Evolutionary conservation across 2,888 invertebrate species (phyloP).

Genomic region (Falcaria lacertinaria): DNA sequence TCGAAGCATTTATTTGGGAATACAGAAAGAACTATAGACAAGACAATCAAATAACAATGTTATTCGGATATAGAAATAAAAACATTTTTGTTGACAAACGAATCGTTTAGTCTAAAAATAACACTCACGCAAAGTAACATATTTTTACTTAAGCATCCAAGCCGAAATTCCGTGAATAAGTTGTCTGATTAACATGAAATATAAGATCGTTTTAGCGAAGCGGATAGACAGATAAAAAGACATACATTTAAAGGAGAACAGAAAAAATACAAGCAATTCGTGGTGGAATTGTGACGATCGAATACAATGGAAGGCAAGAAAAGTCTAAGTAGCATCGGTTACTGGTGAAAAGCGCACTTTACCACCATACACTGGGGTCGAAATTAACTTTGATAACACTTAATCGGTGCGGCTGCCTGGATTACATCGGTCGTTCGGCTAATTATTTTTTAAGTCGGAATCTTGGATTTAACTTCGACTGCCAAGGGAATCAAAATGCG

Average conservation of each 20-base stretch:
- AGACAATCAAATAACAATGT: slow-evolving; percentile 5
- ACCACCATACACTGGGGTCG: slow-evolving; percentile 36
- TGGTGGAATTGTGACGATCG: slow-evolving; percentile 50
- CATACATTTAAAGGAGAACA: slow-evolving; percentile 65
- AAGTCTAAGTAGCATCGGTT: slow-evolving; percentile 38
- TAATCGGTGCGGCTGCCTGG: slow-evolving; percentile 60
- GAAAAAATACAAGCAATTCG: slow-evolving; percentile 57
- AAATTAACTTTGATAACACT: slow-evolving; percentile 51
- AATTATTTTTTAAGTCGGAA: slow-evolving; percentile 79
- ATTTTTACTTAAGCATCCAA: slow-evolving; percentile 43
- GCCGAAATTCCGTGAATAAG: slow-evolving; percentile 52
- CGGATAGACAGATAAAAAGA: slow-evolving; percentile 65
- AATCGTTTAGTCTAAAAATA: slow-evolving; percentile 48
- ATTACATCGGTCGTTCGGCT: slow-evolving; percentile 77
- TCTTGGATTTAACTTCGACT: slow-evolving; percentile 59
- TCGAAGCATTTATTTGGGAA: slow-evolving; percentile 8
- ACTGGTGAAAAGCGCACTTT: slow-evolving; percentile 45
- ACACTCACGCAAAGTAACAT: slow-evolving; percentile 34
- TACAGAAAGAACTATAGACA: too few species aligned
- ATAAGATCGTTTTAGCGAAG: slow-evolving; percentile 63
- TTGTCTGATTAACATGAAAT: slow-evolving; percentile 64
- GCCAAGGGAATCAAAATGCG: slow-evolving; percentile 62
- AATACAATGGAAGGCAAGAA: slow-evolving; percentile 42
- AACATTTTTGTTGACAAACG: slow-evolving; percentile 22
- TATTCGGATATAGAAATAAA: slow-evolving; percentile 13